Conservation (phyloP, 92 coral and sea anemone species). For the Epizoanthus rinbou region DNA sequence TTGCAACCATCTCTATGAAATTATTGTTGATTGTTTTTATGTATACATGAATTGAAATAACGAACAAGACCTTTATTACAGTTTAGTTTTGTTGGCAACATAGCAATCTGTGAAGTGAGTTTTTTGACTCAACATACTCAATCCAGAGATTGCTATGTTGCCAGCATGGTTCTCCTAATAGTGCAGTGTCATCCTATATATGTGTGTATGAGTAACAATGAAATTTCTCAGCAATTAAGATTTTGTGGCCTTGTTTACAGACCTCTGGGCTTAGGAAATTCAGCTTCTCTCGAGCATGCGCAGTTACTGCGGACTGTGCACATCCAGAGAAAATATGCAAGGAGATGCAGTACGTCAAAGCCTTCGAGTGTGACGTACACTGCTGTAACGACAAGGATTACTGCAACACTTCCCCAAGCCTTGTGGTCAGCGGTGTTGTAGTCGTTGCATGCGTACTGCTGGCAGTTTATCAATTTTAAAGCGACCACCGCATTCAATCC, state of each 20-base stretch:
- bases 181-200: too few species aligned
- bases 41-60: too few species aligned
- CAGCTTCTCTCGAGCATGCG: conserved; percentile 1
- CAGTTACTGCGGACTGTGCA: neutral
- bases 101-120: too few species aligned
- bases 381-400: conserved; percentile 15
- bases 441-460: neutral
- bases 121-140: too few species aligned
- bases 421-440: conserved; percentile 1
- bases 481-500: too few species aligned
- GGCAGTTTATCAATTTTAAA: too few species aligned
- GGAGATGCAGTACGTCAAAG: conserved; percentile 8
- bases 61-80: too few species aligned
- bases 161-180: too few species aligned
- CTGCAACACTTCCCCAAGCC: neutral
- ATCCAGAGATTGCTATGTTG: too few species aligned
- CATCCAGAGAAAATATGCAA: conserved; percentile 2
- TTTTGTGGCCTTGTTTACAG: neutral
- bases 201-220: neutral
- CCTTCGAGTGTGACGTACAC: conserved; percentile 1
- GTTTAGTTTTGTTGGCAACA: too few species aligned
- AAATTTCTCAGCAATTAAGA: neutral
- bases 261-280: neutral
- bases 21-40: too few species aligned
- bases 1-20: too few species aligned